Conservation (phyloP, 1,140 invertebrate species). For the Ceratosolen fusciceps region DNA sequence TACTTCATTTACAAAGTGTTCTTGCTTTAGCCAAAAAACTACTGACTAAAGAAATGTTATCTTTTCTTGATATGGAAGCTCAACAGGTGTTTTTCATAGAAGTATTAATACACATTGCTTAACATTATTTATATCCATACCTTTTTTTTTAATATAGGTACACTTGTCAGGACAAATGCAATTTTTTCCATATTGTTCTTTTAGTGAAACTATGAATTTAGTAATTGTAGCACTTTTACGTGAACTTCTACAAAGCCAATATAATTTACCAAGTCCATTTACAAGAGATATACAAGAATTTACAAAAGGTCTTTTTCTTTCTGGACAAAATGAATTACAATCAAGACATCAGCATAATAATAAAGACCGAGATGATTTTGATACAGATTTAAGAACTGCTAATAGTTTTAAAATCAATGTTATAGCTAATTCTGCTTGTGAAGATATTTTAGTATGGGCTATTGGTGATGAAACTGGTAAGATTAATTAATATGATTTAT, state of each 20-base stretch:
- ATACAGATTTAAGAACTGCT: conserved; percentile 82
- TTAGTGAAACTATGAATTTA: conserved; percentile 94
- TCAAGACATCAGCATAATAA: conserved; percentile 83
- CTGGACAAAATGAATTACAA: conserved; percentile 93
- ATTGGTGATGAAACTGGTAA: conserved; percentile 96
- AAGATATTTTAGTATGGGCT: conserved; percentile 97
- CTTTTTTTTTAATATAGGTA: conserved; percentile 54
- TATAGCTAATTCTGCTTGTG: conserved; percentile 96
- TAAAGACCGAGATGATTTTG: conserved; percentile 85
- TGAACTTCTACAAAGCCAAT: conserved; percentile 91
- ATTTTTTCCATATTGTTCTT: conserved; percentile 90
- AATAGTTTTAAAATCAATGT: conserved; percentile 97
- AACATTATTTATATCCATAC: conserved; percentile 7
- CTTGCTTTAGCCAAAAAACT: conserved; percentile 87
- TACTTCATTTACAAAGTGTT: conserved; percentile 84
- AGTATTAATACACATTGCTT: neutral
- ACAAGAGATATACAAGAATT: conserved; percentile 96
- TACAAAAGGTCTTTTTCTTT: conserved; percentile 86
- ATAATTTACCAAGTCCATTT: conserved; percentile 89
- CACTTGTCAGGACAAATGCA: conserved; percentile 73
- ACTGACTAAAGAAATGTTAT: conserved; percentile 88
- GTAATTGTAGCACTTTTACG: conserved; percentile 92
- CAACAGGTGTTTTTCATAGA: conserved; percentile 76
- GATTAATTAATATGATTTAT: conserved; percentile 38
- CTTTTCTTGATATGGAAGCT: conserved; percentile 86